A percentile compares a stretch with the other conserved stretches of the same genome.
Conservation (phyloP, 2,113 vertebrate species). For the Misgurnus mizolepis region DNA sequence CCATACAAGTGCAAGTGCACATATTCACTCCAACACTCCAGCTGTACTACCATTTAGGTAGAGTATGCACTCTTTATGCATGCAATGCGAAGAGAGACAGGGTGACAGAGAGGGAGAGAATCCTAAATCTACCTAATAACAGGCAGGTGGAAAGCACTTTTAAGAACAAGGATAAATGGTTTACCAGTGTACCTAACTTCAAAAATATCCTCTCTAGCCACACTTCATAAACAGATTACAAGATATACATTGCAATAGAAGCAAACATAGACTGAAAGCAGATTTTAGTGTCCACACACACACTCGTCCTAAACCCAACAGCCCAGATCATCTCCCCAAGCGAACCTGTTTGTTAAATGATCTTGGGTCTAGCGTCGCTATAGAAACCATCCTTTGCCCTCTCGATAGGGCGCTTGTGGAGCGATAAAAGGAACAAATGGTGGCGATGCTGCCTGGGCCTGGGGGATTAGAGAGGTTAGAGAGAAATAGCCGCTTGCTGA, state of each 20-base stretch:
- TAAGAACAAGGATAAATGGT: conserved; percentile 7
- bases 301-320: conserved; percentile 15
- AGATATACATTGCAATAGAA: not conserved
- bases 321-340: conserved; percentile 34
- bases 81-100: not conserved
- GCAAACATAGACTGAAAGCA: not conserved
- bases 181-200: not conserved
- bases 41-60: conserved; percentile 2
- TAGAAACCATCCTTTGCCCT: conserved; percentile 71
- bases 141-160: not conserved
- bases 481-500: conserved; percentile 8
- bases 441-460: conserved; percentile 59
- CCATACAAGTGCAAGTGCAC: conserved; percentile 18
- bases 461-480: conserved; percentile 50
- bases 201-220: not conserved
- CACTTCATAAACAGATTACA: not conserved
- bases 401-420: conserved; percentile 43
- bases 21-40: not conserved
- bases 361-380: conserved; percentile 63
- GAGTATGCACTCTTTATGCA: conserved; percentile 19
- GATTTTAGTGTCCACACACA: not conserved
- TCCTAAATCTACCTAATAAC: conserved; percentile 22
- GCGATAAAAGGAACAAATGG: conserved; percentile 70
- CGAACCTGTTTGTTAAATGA: conserved; percentile 54
- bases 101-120: not conserved